These are phyloP conservation scores for Scaptodrosophila latifasciaeformis DNA, from an alignment of 2,888 invertebrate species.

Conservation along the genomic window DNA sequence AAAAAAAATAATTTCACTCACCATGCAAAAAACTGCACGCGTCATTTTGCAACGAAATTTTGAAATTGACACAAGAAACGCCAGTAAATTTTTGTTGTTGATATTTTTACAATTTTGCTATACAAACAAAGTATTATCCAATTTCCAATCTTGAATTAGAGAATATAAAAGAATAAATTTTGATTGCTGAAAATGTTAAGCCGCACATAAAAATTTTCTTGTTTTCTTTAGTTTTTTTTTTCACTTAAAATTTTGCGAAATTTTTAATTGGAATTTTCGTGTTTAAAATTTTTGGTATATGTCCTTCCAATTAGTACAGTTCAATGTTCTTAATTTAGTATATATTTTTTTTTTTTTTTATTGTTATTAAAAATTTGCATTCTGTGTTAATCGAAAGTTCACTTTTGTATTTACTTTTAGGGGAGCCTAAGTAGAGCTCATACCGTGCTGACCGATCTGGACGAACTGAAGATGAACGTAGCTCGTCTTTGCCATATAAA, in stretches of 20 bases:
- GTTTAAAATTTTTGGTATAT: too few relatives aligned
- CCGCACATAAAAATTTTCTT: slow-evolving; percentile 11
- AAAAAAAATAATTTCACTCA: too few relatives aligned
- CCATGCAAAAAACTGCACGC: slow-evolving; percentile 75
- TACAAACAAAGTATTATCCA: slow-evolving; percentile 48
- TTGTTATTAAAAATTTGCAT: too few relatives aligned
- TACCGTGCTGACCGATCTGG: slow-evolving; percentile 75
- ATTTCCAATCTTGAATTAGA: slow-evolving; percentile 60
- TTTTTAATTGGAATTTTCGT: slow-evolving; percentile 6
- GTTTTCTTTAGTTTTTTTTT: slow-evolving; percentile 8
- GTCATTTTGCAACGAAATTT: slow-evolving; percentile 70
- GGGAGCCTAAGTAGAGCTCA: slow-evolving; percentile 70
- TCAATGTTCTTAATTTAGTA: slow-evolving; percentile 24
- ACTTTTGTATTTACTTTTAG: slow-evolving; percentile 42
- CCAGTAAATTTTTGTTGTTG: slow-evolving; percentile 50
- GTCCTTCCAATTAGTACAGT: slow-evolving; percentile 37
- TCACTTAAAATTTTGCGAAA: not conserved
- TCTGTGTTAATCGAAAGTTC: slow-evolving; percentile 23
- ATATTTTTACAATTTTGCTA: slow-evolving; percentile 39
- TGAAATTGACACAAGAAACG: slow-evolving; percentile 66
- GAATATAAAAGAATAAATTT: slow-evolving; percentile 33
- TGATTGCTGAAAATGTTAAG: slow-evolving; percentile 6
- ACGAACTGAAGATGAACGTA: slow-evolving; percentile 75
- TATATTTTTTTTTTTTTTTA: slow-evolving; percentile 8
- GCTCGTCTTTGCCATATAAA: slow-evolving; percentile 75